Evolutionary conservation across 30 jellyfish, hydroid and myxozoan genomes (phyloP), one percentile per base, ranked within the genome.

Genomic region (Hydractinia echinata): DNA sequence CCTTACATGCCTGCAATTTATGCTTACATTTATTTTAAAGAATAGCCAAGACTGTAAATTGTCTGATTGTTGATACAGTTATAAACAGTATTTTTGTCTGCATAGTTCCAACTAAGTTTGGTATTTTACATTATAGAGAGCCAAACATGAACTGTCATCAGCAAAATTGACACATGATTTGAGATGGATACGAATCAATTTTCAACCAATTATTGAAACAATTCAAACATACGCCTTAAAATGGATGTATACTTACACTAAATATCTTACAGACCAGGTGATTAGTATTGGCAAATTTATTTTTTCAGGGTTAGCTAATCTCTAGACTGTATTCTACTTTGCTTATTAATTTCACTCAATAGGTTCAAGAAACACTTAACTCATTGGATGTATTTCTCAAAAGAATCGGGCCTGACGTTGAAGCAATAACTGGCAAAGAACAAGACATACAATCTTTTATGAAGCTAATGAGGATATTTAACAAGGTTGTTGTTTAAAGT

Each of bases 391-490:
- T 89, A 18, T 88, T 88, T 55, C 82, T 88, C 62, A 88, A 88
- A 79, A 78, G 96, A 44, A 83, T 82, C 4, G 96, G 82, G 66
- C 96, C 96, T 1, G 91, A 86, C 1, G 88, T 88, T 4, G 96
- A 88, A 67, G 96, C 92, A 48, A 88, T 88, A 69, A 82, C 96
- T 62, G 96, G 96, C 19, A 89, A 88, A 51, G 96, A 88, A 77
- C 54, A 88, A 66, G 96, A 88, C 69, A 77, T 88, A 7, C 51
- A 54, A 16, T 88, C 96, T 5, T 82, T 88, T 79, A 88, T 88
- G 96, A 76, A 87, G 44, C 82, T 88, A 10, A 88, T 88, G 96
- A 67, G 91, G 51, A 88, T 88, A 4, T 88, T 88, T 77, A 88
- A 88, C 53, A 92, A 88, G 92, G 96, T 88, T 52, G 5, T 53